phyloP scores from a whole-genome alignment of 1,140 invertebrate genomes.

The Danaus plexippus region DNA sequence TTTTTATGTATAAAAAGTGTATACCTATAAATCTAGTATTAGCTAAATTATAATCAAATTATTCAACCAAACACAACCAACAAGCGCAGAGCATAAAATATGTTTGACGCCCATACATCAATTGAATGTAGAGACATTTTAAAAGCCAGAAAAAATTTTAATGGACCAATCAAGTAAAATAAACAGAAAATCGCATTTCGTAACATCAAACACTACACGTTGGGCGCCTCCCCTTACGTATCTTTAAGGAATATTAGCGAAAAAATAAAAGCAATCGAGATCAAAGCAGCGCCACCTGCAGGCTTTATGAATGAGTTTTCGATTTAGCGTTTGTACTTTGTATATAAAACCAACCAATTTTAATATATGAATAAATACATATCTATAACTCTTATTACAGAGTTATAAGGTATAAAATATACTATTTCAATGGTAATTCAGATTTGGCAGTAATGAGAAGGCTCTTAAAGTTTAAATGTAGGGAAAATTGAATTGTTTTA shows the following conservation, averaged over 20 bases:
- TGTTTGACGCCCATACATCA: no score
- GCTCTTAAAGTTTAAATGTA: conserved; percentile 45
- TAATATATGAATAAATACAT: not conserved
- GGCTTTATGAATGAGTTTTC: conserved; percentile 27
- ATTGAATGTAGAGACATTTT: no score
- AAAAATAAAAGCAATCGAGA: conserved; percentile 30
- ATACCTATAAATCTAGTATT: no score
- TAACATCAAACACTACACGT: conserved; percentile 29
- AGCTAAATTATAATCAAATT: no score
- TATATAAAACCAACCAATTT: not conserved
- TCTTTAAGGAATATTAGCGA: conserved; percentile 28
- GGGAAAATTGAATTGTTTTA: conserved; percentile 51
- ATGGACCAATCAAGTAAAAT: conserved; percentile 9
- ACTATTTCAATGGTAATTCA: not conserved
- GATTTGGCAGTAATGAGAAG: conserved; percentile 26
- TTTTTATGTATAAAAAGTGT: no score
- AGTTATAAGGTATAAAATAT: conserved; percentile 12
- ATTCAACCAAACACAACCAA: no score
- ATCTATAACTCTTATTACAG: conserved; percentile 5
- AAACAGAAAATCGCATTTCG: conserved; percentile 27
- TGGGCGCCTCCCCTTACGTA: conserved; percentile 15
- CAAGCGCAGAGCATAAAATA: no score
- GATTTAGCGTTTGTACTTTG: conserved; percentile 17
- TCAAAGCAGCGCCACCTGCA: conserved; percentile 33
- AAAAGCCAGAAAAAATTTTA: conserved; percentile 1